phyloP scores from a whole-genome alignment of 2,797 vertebrate species.

The Sebastes aleutianus region DNA sequence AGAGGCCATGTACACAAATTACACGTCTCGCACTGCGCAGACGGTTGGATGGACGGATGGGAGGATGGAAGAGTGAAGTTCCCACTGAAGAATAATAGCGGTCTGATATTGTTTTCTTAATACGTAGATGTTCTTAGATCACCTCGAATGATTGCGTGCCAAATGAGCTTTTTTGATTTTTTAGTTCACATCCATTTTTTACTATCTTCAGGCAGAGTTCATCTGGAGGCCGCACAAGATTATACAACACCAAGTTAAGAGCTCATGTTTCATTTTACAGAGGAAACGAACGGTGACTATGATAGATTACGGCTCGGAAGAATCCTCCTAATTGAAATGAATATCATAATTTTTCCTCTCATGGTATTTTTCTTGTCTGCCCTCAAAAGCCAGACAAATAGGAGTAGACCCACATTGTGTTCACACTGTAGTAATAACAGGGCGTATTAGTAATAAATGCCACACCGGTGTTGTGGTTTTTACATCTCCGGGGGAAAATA shows the following conservation, averaged over 20 bases:
- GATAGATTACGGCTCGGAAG: conserved; percentile 59
- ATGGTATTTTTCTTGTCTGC: conserved; percentile 59
- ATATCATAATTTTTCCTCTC: conserved; percentile 60
- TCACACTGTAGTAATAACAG: conserved; percentile 46
- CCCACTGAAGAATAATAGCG: conserved; percentile 54
- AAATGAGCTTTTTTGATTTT: conserved; percentile 2
- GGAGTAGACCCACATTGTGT: conserved; percentile 33
- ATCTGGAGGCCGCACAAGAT: conserved; percentile 53
- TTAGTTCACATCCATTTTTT: conserved; percentile 23
- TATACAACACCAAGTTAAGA: conserved; percentile 50
- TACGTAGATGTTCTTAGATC: conserved; percentile 1
- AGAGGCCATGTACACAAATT: conserved; percentile 73
- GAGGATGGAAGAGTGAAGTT: conserved; percentile 36
- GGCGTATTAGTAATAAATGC: conserved; percentile 46
- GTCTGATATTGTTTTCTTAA: conserved; percentile 13
- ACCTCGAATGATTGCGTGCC: conserved; percentile 14
- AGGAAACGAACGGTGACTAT: conserved; percentile 58
- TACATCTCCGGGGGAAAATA: conserved; percentile 40
- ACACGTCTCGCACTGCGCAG: conserved; percentile 46
- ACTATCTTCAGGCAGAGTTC: conserved; percentile 51
- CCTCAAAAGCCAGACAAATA: conserved; percentile 58
- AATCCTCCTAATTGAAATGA: conserved; percentile 69
- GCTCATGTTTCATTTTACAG: conserved; percentile 57
- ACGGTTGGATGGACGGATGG: conserved; percentile 33
- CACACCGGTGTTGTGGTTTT: conserved; percentile 34